Evolutionary conservation across 23 tunicate species (phyloP).

Genomic region (Clavelina lepadiformis): DNA sequence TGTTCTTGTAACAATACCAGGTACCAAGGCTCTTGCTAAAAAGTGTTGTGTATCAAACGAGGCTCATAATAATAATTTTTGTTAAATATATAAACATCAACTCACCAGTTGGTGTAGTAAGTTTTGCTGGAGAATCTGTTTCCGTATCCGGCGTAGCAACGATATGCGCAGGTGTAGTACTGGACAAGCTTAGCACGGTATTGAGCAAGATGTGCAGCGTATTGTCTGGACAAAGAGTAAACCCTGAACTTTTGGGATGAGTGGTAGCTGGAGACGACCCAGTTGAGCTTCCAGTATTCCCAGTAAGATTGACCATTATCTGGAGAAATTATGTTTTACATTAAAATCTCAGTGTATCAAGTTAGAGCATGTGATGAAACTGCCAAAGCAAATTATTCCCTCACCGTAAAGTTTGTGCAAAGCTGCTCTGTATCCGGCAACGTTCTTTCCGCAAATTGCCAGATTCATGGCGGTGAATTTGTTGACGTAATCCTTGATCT

Average conservation of each 20-base stretch:
- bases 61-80: not conserved
- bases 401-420: slow-evolving; percentile 32
- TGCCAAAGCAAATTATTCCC: not conserved
- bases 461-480: slow-evolving; percentile 16
- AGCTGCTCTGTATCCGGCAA: slow-evolving; percentile 1
- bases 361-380: no score
- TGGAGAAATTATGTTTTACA: not conserved
- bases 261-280: slow-evolving; percentile 2
- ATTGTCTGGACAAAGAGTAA: not conserved
- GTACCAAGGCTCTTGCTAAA: slow-evolving; percentile 27
- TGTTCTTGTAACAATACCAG: slow-evolving; percentile 24
- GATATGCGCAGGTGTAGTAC: slow-evolving; percentile 34
- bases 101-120: slow-evolving; percentile 33
- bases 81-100: not conserved
- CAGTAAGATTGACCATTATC: not conserved
- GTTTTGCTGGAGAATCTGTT: slow-evolving; percentile 11
- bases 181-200: slow-evolving; percentile 18
- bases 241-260: slow-evolving; percentile 15
- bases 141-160: slow-evolving; percentile 26
- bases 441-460: slow-evolving; percentile 20
- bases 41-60: not conserved
- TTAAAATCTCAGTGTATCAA: not conserved
- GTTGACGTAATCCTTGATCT: slow-evolving; percentile 30
- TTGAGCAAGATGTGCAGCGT: slow-evolving; percentile 12
- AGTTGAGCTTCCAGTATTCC: slow-evolving; percentile 12